Percentiles rank a stretch among this genome's conserved stretches.
These are phyloP conservation scores for Sinella curviseta DNA, from an alignment of 1,140 invertebrate species.

Conservation along the genomic window DNA sequence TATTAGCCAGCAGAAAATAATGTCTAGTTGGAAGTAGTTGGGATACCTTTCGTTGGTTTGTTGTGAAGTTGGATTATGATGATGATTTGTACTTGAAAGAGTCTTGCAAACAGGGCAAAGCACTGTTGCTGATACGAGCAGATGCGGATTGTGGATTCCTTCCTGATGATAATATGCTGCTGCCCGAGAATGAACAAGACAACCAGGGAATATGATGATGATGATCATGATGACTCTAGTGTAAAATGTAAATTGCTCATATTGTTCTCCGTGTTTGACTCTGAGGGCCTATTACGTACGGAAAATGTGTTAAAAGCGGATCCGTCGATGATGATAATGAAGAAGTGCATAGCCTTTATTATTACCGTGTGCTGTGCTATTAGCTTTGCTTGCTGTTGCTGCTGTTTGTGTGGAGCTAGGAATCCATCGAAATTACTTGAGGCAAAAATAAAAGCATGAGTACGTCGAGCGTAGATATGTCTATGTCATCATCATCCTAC, in stretches of 20 bases:
- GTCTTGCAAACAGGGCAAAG: too few relatives aligned
- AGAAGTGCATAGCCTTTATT: neutral
- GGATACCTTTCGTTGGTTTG: too few relatives aligned
- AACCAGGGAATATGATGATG: neutral
- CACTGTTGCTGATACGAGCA: too few relatives aligned
- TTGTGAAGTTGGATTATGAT: too few relatives aligned
- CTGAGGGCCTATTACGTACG: constrained; percentile 17
- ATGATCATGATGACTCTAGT: neutral
- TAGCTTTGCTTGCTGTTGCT: neutral
- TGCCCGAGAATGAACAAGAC: neutral
- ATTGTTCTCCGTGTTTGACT: constrained; percentile 18
- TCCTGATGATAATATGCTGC: neutral
- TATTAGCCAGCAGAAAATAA: too few relatives aligned
- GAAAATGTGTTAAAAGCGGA: constrained; percentile 11
- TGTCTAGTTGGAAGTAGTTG: too few relatives aligned
- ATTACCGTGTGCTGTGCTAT: neutral
- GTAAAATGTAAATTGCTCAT: constrained; percentile 18
- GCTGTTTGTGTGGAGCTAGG: too few relatives aligned
- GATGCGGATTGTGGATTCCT: neutral
- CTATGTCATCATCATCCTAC: too few relatives aligned
- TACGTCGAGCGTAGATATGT: too few relatives aligned
- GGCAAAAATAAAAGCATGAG: neutral
- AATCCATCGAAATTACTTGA: constrained; percentile 1
- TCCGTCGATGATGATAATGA: neutral
- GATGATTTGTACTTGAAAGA: too few relatives aligned